These are phyloP conservation scores for Nothobranchius kuhntae DNA, from an alignment of 2,113 vertebrate species.

Conservation along the genomic window DNA sequence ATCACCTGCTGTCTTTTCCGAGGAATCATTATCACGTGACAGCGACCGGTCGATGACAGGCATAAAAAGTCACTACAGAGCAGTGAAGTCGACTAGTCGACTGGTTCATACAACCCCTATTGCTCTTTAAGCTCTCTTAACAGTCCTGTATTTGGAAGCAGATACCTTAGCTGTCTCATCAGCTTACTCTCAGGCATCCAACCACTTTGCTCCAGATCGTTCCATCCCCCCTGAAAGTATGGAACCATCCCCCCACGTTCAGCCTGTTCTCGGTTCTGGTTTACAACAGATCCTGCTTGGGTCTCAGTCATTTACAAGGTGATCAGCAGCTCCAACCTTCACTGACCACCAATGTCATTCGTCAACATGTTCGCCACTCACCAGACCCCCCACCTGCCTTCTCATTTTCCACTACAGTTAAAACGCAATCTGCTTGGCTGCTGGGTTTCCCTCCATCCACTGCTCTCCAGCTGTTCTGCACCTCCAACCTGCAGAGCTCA, in stretches of 20 bases:
- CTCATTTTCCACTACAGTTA: conserved; percentile 4
- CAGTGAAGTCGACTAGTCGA: too few relatives aligned
- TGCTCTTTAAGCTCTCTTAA: too few relatives aligned
- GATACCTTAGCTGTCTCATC: neutral
- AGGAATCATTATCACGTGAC: too few relatives aligned
- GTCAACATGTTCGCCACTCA: conserved; percentile 15
- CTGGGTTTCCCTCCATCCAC: neutral
- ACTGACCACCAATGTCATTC: neutral
- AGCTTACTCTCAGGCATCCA: neutral
- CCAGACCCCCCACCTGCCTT: neutral
- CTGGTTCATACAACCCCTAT: too few relatives aligned
- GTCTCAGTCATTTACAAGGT: neutral
- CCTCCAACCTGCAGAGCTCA: conserved; percentile 8
- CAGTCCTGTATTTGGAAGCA: neutral
- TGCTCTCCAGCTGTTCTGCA: conserved; percentile 17
- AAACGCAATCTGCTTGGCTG: neutral
- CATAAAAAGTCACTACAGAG: too few relatives aligned
- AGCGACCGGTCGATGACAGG: too few relatives aligned
- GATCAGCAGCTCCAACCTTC: neutral
- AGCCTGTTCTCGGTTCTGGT: neutral
- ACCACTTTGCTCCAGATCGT: neutral
- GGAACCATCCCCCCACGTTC: neutral
- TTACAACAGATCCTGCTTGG: neutral
- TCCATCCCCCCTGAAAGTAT: neutral
- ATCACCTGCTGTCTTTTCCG: too few relatives aligned